Conservation (phyloP, 2,113 vertebrate species). For the Vulpes ferrilata region DNA sequence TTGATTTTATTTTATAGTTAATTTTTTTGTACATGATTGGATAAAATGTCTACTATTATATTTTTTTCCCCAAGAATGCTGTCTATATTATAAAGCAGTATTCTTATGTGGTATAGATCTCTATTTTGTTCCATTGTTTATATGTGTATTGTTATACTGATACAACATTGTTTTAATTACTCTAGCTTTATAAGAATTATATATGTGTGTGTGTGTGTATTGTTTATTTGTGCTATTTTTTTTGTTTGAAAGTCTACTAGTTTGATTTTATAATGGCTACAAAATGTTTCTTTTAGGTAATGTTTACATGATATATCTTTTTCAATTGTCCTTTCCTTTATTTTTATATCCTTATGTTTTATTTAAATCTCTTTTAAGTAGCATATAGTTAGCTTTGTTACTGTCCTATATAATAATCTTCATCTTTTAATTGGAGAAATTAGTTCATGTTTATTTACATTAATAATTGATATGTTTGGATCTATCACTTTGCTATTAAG, state of each 20-base stretch:
- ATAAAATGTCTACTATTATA: neutral
- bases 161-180: neutral
- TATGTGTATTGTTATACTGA: neutral
- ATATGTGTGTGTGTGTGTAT: neutral
- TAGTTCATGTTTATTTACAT: slow-evolving; percentile 23
- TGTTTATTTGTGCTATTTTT: neutral
- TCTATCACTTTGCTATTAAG: neutral
- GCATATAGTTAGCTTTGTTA: neutral
- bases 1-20: neutral
- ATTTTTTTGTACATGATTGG: neutral
- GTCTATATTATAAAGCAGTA: neutral
- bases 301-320: neutral
- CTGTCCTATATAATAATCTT: neutral
- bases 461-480: neutral
- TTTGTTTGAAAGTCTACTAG: neutral
- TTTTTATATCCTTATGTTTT: neutral
- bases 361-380: neutral
- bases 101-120: neutral
- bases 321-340: neutral
- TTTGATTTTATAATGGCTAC: neutral
- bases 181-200: neutral
- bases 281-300: neutral
- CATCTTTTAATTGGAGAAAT: slow-evolving; percentile 16
- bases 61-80: neutral
- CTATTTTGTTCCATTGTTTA: neutral